Base-by-base conservation (phyloP, 2,797 vertebrate species). In the Helostoma temminkii region DNA sequence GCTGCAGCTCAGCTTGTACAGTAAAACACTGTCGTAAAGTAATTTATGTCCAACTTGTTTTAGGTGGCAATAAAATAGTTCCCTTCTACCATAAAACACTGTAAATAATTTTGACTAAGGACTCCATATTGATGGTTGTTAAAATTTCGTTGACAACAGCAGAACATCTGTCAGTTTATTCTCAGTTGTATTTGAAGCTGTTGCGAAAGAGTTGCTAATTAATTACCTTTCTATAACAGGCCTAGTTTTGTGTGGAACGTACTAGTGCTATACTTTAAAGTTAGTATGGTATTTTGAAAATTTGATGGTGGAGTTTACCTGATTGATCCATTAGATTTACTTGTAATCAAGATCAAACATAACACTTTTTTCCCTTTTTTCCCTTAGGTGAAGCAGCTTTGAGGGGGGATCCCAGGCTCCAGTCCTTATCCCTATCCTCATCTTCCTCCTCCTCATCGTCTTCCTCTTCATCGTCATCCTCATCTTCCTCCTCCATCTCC, bases 321-420 rank as follows among this genome's bases (percentile, higher is more conserved):
- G 1, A 41, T 54, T 47, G 15, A 42, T 21, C 39, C 16, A 12
- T 42, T 8, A 8, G 4, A 30, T 30, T 30, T 11, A 16, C 16
- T 14, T 30, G 9, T 4, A 48, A 26, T 16, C 37, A 1, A n/a
- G 9, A 0, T 28, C 59, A 11, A 74, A 1, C 43, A 25, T 64
- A 39, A 75, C 57, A 25, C 34, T 32, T 19, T 1, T 49, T 2
- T 28, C 14, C 26, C 15, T 49, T 2, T 32, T 24, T 16, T 66
- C 36, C n/a, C 25, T 0, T 69, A 98, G 98, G 98, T 76, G 98
- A 99, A 92, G 97, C 97, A 73, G 96, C 96, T 74, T 93, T 99
- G 88, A 94, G 98, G 87, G 96, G 93, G 2, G 97, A 98, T 76
- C 93, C 96, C 91, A 95, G 97, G 83, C 96, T 98, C 94, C 97